phyloP scores from a whole-genome alignment of 2,888 invertebrate species.

The Noctua janthina region DNA sequence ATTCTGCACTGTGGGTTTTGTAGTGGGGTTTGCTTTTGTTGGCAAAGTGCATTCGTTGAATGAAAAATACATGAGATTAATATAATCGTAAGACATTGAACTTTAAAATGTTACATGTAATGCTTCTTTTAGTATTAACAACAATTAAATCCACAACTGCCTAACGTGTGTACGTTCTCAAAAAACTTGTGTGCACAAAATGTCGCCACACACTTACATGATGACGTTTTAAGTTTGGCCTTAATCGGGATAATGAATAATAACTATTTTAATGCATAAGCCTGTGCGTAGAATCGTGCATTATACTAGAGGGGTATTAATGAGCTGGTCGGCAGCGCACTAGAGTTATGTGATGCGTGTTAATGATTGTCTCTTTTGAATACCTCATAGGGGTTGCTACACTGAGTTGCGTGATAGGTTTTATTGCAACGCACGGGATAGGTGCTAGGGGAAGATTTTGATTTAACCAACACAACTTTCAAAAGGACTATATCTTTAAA shows the following conservation, averaged over 20 bases:
- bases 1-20: not conserved
- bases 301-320: slow-evolving; percentile 23
- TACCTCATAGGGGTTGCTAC: not conserved
- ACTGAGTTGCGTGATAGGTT: slow-evolving; percentile 3
- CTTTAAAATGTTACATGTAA: not conserved
- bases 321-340: not conserved
- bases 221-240: slow-evolving; percentile 63
- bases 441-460: not conserved
- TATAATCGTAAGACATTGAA: not conserved
- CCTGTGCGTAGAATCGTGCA: slow-evolving; percentile 40
- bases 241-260: slow-evolving; percentile 63
- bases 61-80: not conserved
- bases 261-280: slow-evolving; percentile 54
- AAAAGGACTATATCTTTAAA: not conserved
- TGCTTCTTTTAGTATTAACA: not conserved
- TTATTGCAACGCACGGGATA: not conserved
- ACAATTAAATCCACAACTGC: not conserved
- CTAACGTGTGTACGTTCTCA: not conserved
- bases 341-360: slow-evolving; percentile 27
- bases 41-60: too few species aligned
- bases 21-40: not conserved
- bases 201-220: slow-evolving; percentile 8
- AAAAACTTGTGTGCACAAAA: slow-evolving; percentile 28
- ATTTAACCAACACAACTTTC: not conserved
- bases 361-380: slow-evolving; percentile 33